These are phyloP conservation scores for Phthorimaea operculella DNA, from an alignment of 1,140 invertebrate genomes.

Conservation along the genomic window DNA sequence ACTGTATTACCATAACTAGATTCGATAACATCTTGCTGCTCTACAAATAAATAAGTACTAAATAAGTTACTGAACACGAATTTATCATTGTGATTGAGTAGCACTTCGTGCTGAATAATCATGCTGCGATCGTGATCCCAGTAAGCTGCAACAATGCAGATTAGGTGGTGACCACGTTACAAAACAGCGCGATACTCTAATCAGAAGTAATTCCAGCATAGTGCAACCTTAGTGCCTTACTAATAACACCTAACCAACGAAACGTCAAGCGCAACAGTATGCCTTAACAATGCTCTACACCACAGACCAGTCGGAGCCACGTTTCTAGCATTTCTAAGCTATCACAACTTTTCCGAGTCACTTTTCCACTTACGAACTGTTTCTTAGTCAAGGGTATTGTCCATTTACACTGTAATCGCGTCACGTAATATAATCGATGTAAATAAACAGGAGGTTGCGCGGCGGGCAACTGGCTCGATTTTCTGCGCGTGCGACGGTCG, in stretches of 20 bases:
- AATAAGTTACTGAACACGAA: too few species aligned
- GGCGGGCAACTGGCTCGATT: conserved; percentile 54
- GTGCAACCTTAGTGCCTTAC: conserved; percentile 45
- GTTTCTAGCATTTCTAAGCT: conserved; percentile 7
- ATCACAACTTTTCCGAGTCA: conserved; percentile 2
- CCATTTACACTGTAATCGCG: conserved; percentile 16
- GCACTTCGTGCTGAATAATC: too few species aligned
- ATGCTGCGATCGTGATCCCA: too few species aligned
- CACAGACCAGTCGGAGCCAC: conserved; percentile 14
- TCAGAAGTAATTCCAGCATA: conserved; percentile 9
- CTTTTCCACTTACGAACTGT: conserved; percentile 3
- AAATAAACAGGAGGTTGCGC: conserved; percentile 63
- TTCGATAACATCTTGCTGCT: too few species aligned
- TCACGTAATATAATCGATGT: conserved; percentile 45
- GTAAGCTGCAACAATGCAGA: too few species aligned
- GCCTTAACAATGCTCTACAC: conserved; percentile 17
- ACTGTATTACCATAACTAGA: too few species aligned
- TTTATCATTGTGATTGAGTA: too few species aligned
- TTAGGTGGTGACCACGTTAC: conserved; percentile 6
- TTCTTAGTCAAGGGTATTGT: neutral
- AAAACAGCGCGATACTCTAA: conserved; percentile 14
- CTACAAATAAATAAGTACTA: too few species aligned
- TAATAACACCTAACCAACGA: conserved; percentile 28
- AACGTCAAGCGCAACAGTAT: conserved; percentile 30
- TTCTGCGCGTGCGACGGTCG: conserved; percentile 53